Conservation (phyloP, 2,797 vertebrate species). For the Alosa sapidissima region DNA sequence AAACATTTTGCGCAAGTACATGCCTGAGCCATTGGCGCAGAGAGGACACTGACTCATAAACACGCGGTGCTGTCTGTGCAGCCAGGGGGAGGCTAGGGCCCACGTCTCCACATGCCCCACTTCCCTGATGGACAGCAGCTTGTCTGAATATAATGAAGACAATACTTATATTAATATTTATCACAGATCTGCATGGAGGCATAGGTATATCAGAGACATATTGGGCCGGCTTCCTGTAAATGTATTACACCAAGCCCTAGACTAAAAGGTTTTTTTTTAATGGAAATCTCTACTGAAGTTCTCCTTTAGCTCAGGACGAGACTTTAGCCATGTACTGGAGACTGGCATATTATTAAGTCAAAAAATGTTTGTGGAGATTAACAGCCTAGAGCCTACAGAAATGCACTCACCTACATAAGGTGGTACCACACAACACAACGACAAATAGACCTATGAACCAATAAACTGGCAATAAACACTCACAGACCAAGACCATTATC, state of each 20-base stretch:
- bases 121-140: conserved; percentile 59
- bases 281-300: too few relatives aligned
- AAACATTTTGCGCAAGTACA: conserved; percentile 60
- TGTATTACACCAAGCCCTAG: too few relatives aligned
- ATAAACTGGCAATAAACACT: neutral
- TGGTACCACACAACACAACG: neutral
- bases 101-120: neutral
- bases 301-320: too few relatives aligned
- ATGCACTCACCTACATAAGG: neutral
- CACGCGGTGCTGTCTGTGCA: conserved; percentile 41
- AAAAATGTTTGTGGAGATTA: neutral
- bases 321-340: too few relatives aligned
- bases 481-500: neutral
- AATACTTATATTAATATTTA: conserved; percentile 56
- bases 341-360: neutral
- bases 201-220: conserved; percentile 6
- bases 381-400: neutral
- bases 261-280: too few relatives aligned
- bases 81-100: conserved; percentile 42
- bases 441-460: neutral
- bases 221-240: neutral
- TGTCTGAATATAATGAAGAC: conserved; percentile 43
- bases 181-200: conserved; percentile 46
- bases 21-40: conserved; percentile 52
- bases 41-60: conserved; percentile 54